Base-by-base conservation (phyloP, 2,113 vertebrate species). In the Cyanoramphus novaezelandiae region DNA sequence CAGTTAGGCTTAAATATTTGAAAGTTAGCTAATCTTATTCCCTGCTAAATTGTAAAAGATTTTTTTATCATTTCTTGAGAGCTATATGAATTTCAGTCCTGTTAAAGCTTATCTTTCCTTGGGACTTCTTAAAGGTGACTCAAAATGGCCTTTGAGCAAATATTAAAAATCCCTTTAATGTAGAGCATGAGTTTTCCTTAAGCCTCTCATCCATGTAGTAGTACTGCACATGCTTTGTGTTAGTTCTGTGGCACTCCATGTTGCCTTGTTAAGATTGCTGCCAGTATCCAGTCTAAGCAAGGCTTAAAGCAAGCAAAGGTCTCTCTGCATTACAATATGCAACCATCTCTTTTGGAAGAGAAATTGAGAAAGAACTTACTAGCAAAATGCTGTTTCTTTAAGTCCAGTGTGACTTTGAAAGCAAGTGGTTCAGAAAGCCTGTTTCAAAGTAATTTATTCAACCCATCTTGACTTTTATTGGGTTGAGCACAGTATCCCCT, bases 91-190 rank as follows among this genome's bases (percentile, higher is more conserved):
- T 93, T 93, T 94, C 43, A 68, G 78, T 85, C 41, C 69, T 76
- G 8, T 85, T 95, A 79, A 93, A 79, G 60, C 46, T 67, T 85
- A 63, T 53, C 62, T 94, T 92, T 90, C 62, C 62, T 68, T 80
- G 13, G 50, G 39, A 63, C 44, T 86, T 60, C 62, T 76, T 71
- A 68, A 95, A 86, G 59, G 47, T 78, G 60, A 57, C 41, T 90
- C 31, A 49, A 35, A 93, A 77, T 59, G 44, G 27, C 90, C 52
- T 81, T 86, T 82, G 64, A 88, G 47, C 39, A 96, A 86, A 86
- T 90, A 74, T 18, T 75, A 72, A 75, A 81, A 86, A 83, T 47
- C 63, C 18, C 74, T 46, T 84, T 85, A 81, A 31, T 4, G 1
- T 16, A 67, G 37, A 88, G 47, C 24, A 41, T 21, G 24, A 81